These are phyloP conservation scores for Lophochroa leadbeateri DNA, from an alignment of 2,113 vertebrate genomes.

Conservation along the genomic window DNA sequence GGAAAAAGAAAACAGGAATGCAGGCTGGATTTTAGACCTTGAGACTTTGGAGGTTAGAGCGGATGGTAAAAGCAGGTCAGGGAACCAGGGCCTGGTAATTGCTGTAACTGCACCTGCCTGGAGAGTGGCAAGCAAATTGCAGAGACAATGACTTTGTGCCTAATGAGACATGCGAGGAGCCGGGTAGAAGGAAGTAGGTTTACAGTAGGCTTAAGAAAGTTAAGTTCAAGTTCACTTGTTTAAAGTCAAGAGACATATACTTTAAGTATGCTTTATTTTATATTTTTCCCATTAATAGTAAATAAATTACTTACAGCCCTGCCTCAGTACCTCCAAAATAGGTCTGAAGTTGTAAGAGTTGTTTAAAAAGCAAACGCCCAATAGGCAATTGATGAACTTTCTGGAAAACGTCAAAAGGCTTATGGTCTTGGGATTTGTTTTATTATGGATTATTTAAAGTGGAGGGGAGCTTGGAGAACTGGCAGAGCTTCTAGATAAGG, in stretches of 20 bases:
- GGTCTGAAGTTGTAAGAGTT: not conserved
- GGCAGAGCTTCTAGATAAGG: not conserved
- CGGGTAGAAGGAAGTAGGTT: not conserved
- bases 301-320: not conserved
- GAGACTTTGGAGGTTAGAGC: not conserved
- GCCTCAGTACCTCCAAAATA: not conserved
- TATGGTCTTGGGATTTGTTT: not conserved
- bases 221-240: not conserved
- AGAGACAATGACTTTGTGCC: not conserved
- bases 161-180: not conserved
- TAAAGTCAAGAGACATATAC: not conserved
- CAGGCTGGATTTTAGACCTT: not conserved
- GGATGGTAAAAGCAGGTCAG: not conserved
- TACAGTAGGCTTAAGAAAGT: not conserved
- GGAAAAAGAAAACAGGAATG: not conserved
- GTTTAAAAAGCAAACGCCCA: not conserved
- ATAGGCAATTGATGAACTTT: conserved; percentile 18
- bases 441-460: not conserved
- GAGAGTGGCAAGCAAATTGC: fast-evolving
- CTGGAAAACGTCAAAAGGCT: not conserved
- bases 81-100: not conserved
- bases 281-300: not conserved
- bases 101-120: fast-evolving
- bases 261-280: not conserved
- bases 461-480: fast-evolving